phyloP scores from a whole-genome alignment of 1,140 invertebrate species.

The Antheraea mylitta region DNA sequence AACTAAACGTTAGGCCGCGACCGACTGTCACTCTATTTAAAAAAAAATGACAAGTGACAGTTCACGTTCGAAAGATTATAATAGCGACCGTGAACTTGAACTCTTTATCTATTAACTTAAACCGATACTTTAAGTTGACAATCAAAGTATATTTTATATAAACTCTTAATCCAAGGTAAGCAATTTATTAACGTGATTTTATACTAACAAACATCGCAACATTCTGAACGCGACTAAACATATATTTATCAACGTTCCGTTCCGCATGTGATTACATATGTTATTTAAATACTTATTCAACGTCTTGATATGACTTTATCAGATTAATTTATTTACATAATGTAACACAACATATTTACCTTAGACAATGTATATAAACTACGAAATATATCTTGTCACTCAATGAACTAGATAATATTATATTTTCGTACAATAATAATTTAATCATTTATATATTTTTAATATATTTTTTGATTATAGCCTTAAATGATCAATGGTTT shows the following conservation, averaged over 20 bases:
- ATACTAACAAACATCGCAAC: conserved; percentile 22
- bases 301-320: conserved; percentile 26
- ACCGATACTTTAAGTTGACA: conserved; percentile 5
- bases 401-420: neutral
- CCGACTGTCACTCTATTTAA: conserved; percentile 42
- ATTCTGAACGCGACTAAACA: conserved; percentile 41
- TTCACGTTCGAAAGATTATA: conserved; percentile 39
- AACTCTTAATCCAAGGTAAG: neutral
- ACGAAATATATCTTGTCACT: conserved; percentile 1
- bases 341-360: conserved; percentile 12
- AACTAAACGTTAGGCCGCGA: conserved; percentile 54
- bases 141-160: neutral
- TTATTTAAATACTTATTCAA: conserved; percentile 25
- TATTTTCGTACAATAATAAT: neutral
- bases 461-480: too few relatives aligned
- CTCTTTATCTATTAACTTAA: conserved; percentile 28
- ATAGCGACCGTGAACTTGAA: conserved; percentile 56
- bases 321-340: conserved; percentile 25
- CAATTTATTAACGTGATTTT: conserved; percentile 7
- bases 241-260: conserved; percentile 44
- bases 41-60: conserved; percentile 41
- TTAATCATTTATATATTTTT: too few relatives aligned
- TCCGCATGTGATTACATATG: conserved; percentile 36
- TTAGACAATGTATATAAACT: neutral
- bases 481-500: too few relatives aligned